phyloP scores from a whole-genome alignment of 2,888 invertebrate genomes.

The Phaonia tiefii region DNA sequence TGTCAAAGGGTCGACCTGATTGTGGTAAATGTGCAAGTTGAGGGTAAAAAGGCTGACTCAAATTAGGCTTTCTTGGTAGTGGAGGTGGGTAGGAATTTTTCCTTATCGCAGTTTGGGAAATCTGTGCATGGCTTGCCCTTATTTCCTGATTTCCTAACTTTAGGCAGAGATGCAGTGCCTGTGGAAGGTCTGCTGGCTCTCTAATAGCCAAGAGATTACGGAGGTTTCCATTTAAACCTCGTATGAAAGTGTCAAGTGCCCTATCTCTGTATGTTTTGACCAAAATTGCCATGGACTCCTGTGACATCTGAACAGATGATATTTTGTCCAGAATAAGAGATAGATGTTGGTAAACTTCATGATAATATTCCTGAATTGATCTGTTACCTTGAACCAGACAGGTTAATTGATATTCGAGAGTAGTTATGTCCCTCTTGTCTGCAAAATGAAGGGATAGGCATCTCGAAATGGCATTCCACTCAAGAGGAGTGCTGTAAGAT shows the following conservation, averaged over 20 bases:
- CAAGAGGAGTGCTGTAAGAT: conserved; percentile 26
- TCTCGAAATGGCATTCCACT: conserved; percentile 3
- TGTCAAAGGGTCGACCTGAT: not conserved
- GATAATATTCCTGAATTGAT: conserved; percentile 1
- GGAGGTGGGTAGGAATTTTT: not conserved
- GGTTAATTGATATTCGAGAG: conserved; percentile 30
- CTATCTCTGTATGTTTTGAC: conserved; percentile 42
- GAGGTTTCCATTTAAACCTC: conserved; percentile 22
- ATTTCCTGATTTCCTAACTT: conserved; percentile 29
- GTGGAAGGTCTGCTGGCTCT: not conserved
- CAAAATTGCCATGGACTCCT: not conserved
- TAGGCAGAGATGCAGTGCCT: conserved; percentile 24
- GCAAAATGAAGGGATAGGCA: conserved; percentile 1
- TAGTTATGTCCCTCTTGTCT: conserved; percentile 17
- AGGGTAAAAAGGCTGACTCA: conserved; percentile 18
- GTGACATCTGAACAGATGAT: not conserved
- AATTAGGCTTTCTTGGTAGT: not conserved
- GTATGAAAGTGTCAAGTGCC: conserved; percentile 19
- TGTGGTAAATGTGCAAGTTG: conserved; percentile 22
- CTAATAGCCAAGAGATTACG: not conserved
- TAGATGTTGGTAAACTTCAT: conserved; percentile 7
- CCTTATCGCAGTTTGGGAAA: not conserved
- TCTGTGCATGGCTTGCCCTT: conserved; percentile 20
- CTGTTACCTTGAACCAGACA: conserved; percentile 13
- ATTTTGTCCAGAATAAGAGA: conserved; percentile 11